Conservation (phyloP, 1,140 invertebrate genomes). For the Colletes gigas region DNA sequence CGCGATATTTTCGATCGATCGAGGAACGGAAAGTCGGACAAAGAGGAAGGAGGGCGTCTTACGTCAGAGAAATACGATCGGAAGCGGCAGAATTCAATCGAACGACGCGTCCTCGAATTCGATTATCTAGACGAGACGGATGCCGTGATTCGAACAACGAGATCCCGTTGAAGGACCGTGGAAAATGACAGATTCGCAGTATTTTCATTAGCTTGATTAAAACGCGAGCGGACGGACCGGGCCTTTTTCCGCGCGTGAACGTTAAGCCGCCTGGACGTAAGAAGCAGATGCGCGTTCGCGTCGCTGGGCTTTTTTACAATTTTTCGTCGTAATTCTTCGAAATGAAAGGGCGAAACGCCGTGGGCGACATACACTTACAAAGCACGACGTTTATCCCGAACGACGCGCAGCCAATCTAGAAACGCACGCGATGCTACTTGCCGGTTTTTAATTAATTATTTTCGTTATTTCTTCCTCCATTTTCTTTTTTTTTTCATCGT, state of each 20-base stretch:
- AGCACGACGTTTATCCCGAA: not conserved
- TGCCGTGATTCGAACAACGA: not conserved
- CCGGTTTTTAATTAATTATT: conserved; percentile 24
- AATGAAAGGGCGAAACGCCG: not conserved
- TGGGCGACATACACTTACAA: not conserved
- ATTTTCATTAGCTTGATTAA: conserved; percentile 61
- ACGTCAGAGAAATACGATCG: not conserved
- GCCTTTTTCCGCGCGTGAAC: not conserved
- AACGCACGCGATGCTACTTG: not conserved
- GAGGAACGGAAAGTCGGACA: not conserved
- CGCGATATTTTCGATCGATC: conserved; percentile 32
- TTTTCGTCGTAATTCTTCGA: not conserved
- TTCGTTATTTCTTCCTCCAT: not conserved
- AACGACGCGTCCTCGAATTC: not conserved
- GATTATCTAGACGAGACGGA: not conserved
- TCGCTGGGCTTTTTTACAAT: not conserved
- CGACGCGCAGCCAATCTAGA: not conserved
- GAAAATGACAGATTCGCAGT: conserved; percentile 16
- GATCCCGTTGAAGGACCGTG: not conserved
- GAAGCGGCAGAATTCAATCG: not conserved
- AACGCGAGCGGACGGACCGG: not conserved
- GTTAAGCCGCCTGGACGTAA: conserved; percentile 19
- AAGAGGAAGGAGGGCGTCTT: not conserved
- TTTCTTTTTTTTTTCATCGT: no score
- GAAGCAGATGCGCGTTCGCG: not conserved